Conservation (phyloP, 2,888 invertebrate species). For the Drosophila trichaetosa region DNA sequence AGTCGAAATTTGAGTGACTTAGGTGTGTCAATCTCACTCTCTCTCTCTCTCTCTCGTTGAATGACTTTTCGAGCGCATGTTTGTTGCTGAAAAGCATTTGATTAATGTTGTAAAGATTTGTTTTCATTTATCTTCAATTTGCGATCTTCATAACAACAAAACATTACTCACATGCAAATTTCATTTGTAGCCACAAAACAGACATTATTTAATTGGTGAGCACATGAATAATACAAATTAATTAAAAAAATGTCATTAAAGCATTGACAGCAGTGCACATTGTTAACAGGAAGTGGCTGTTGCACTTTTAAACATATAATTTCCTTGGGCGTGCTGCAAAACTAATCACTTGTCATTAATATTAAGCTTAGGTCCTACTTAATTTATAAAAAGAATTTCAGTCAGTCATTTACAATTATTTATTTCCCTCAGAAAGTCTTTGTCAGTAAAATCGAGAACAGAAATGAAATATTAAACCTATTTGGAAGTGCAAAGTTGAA, state of each 20-base stretch:
- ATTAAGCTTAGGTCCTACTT: not conserved
- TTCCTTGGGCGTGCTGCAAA: slow-evolving; percentile 4
- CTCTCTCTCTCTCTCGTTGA: slow-evolving; percentile 49
- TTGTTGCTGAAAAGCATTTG: slow-evolving; percentile 55
- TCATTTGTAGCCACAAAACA: slow-evolving; percentile 33
- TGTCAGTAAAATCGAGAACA: not conserved
- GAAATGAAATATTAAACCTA: not conserved
- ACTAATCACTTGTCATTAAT: not conserved
- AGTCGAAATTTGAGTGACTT: slow-evolving; percentile 43
- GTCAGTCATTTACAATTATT: not conserved
- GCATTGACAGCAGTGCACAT: slow-evolving; percentile 62
- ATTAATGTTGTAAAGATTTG: slow-evolving; percentile 73
- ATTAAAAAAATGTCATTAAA: slow-evolving; percentile 54
- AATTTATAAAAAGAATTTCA: not conserved
- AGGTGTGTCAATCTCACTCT: not conserved
- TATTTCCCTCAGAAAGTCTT: not conserved
- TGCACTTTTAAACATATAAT: slow-evolving; percentile 16
- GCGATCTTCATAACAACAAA: slow-evolving; percentile 50
- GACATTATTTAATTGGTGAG: slow-evolving; percentile 68
- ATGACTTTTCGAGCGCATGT: slow-evolving; percentile 66
- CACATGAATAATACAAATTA: slow-evolving; percentile 35
- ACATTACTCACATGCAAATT: slow-evolving; percentile 43
- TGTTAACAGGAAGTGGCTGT: slow-evolving; percentile 54
- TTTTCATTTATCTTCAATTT: slow-evolving; percentile 64
- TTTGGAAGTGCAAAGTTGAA: not conserved